Conservation (phyloP, 1,140 invertebrate species). For the Papilio helenus region DNA sequence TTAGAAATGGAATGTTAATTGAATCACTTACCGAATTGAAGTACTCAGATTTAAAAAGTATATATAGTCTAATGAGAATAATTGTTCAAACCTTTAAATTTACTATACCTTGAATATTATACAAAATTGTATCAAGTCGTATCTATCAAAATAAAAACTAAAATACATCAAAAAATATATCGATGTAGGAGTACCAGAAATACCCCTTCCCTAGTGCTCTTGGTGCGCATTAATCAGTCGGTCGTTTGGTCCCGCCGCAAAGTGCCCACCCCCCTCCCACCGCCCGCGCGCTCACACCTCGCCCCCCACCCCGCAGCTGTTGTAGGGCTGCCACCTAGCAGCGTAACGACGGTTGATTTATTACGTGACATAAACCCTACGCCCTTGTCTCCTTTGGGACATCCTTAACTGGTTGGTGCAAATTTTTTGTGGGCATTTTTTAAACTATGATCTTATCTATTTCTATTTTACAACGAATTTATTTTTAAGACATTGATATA, state of each 20-base stretch:
- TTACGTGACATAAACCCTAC: conserved; percentile 33
- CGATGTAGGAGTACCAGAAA: conserved; percentile 21
- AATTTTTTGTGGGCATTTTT: background rate
- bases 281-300: background rate
- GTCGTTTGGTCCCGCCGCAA: conserved; percentile 58
- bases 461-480: no score
- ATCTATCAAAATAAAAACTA: no score
- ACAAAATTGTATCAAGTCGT: no score
- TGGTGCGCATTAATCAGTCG: conserved; percentile 51
- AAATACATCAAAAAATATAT: background rate
- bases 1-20: no score
- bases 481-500: no score
- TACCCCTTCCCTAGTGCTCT: conserved; percentile 39
- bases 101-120: no score
- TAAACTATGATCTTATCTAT: background rate
- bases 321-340: conserved; percentile 6
- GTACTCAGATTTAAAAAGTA: no score
- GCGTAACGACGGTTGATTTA: conserved; percentile 27
- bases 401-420: conserved; percentile 19
- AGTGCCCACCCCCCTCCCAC: conserved; percentile 49
- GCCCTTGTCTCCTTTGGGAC: conserved; percentile 27
- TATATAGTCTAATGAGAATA: no score
- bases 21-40: no score
- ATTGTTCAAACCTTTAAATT: no score
- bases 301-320: background rate